Evolutionary conservation across 2,113 vertebrate species (phyloP).

Genomic region (Rhizomys pruinosus): DNA sequence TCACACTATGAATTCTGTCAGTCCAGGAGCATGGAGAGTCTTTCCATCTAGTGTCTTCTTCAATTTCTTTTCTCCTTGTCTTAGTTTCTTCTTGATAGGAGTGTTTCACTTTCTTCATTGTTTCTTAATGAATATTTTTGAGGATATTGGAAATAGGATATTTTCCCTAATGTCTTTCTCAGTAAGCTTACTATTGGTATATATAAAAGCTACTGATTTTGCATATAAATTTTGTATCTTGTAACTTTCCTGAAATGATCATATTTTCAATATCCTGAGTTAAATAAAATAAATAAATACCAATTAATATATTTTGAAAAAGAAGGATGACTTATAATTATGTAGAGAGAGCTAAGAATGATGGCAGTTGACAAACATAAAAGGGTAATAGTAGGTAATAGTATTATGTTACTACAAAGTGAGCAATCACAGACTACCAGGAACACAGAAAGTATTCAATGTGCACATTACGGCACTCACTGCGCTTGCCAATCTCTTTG

Average conservation of each 20-base stretch:
- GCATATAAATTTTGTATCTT: not conserved
- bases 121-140: not conserved
- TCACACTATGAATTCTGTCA: not conserved
- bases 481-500: not conserved
- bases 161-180: not conserved
- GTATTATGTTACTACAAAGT: not conserved
- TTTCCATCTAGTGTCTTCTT: not conserved
- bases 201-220: not conserved
- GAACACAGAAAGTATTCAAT: not conserved
- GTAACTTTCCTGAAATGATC: not conserved
- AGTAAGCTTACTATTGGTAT: not conserved
- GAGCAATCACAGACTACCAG: not conserved
- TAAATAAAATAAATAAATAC: not conserved
- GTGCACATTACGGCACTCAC: not conserved
- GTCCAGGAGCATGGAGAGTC: not conserved
- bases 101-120: not conserved
- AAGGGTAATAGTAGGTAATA: no score
- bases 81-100: no score
- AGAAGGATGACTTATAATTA: not conserved
- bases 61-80: not conserved
- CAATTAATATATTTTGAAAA: not conserved
- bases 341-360: not conserved
- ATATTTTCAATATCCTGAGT: not conserved
- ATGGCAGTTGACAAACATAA: constrained; percentile 37
- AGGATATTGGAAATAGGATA: not conserved